Base-by-base conservation (phyloP, 2,797 vertebrate genomes). In the Chrysolophus pictus region DNA sequence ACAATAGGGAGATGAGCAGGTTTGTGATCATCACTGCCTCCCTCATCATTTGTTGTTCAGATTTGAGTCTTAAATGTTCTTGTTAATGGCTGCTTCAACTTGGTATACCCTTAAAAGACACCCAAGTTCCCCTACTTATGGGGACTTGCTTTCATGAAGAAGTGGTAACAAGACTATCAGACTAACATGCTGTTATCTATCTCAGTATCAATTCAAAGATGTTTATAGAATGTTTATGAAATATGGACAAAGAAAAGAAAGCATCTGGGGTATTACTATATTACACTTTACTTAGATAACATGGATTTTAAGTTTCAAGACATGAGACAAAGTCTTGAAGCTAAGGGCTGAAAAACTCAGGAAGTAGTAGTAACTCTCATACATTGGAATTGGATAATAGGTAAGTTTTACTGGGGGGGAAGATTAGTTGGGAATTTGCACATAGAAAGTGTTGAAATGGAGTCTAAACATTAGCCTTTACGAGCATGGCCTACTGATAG, bases 101-200 rank as follows among this genome's bases (percentile, higher is more conserved):
- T 59, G 59, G 18, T 18, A 44, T 59, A 41, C 2, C 3, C 7
- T 59, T 23, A 37, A 62, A 85, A 46, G n/a, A 39, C 4, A 2
- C 4, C 46, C 2, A 51, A 13, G 19, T 80, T 65, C 53, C 22
- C 44, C 23, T 26, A 4, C 3, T 37, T 74, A 10, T 0, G 0
- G 41, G 14, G 70, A 37, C 23, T 67, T 72, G 21, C 12, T 14
- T 1, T 24, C 2, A 6, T 46, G 33, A 68, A 56, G 35, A 87
- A 60, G 14, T 26, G 46, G 1, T 44, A 42, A 68, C 21, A 63
- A 11, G 39, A 85, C n/a, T 31, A 14, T 62, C 26, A 11, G 41
- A 10, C 84, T 84, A 59, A 47, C 10, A 42, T n/a, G 16, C 7
- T 84, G 1, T 67, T 73, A 0, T 35, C n/a, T 64, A 7, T 42